phyloP scores from a whole-genome alignment of 92 coral and sea anemone species.

The Palythoa heliodiscus region DNA sequence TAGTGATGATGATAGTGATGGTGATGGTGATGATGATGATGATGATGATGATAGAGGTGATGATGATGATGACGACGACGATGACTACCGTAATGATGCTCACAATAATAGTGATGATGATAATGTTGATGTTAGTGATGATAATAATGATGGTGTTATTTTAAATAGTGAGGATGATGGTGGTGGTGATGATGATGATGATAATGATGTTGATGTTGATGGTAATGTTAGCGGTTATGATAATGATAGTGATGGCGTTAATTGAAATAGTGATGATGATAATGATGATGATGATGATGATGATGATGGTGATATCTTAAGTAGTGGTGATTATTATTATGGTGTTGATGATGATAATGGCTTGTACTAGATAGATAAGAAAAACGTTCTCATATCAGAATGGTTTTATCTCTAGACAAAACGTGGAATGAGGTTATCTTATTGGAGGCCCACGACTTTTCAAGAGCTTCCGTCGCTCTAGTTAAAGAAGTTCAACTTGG shows the following conservation, averaged over 20 bases:
- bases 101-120: neutral
- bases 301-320: neutral
- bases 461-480: conserved; percentile 87
- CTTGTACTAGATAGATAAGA: too few species aligned
- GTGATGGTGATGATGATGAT: neutral
- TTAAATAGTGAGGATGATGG: neutral
- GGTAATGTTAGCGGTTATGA: neutral
- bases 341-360: neutral
- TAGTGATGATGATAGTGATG: neutral
- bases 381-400: neutral
- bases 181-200: neutral
- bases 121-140: neutral
- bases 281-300: neutral
- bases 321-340: neutral
- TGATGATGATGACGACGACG: neutral
- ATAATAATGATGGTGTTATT: neutral
- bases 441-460: conserved; percentile 72
- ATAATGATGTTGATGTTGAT: neutral
- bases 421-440: conserved; percentile 71
- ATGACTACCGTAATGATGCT: neutral
- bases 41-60: neutral
- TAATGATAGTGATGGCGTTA: neutral
- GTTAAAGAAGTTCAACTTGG: conserved; percentile 92
- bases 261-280: neutral
- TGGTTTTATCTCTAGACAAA: conserved; percentile 41